Evolutionary conservation across 2,797 vertebrate species (phyloP), one percentile per base, ranked within the genome.

Genomic region (Chaetophractus vellerosus): DNA sequence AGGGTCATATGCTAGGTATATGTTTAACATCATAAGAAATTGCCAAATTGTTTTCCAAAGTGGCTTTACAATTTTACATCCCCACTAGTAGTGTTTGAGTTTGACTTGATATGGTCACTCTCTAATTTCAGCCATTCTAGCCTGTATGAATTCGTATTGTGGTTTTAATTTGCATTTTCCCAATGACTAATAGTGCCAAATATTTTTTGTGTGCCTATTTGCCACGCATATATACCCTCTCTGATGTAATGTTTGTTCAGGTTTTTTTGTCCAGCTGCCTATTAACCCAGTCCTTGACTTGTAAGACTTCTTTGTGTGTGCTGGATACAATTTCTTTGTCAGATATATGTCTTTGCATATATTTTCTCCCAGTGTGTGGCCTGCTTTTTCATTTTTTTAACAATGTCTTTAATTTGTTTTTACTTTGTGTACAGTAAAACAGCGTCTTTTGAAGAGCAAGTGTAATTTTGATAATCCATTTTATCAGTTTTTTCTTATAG

Each of bases 381-480:
- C 80, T 48, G 24, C 19, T 48, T 80, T 81, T 93, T 88, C 16
- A 26, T 91, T 96, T 88, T 90, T 28, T 4, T 59, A 66, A 48
- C 16, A 89, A 0, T 90, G 33, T 85, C 57, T 84, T 91, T 92
- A 88, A 91, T 80, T 48, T 81, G 10, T 90, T 94, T 92, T 83
- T 88, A 90, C 76, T 75, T 89, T 82, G 66, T 7, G 36, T 74
- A 33, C 2, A 45, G 36, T 61, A 71, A 91, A 74, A 90, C 41
- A 86, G 3, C 87, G 41, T 87, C 48, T 87, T 80, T 92, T 92
- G 38, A 85, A 92, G 24, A 92, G 15, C 64, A 68, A 50, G 69
- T 48, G 5, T 93, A 78, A 57, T 94, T 94, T 59, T 61, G 48
- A n/a, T 88, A 95, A 90, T 88, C 64, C 24, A 90, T 1, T 45